These are phyloP conservation scores for Epistrophella euchroma DNA, from an alignment of 2,888 invertebrate species.

Conservation along the genomic window DNA sequence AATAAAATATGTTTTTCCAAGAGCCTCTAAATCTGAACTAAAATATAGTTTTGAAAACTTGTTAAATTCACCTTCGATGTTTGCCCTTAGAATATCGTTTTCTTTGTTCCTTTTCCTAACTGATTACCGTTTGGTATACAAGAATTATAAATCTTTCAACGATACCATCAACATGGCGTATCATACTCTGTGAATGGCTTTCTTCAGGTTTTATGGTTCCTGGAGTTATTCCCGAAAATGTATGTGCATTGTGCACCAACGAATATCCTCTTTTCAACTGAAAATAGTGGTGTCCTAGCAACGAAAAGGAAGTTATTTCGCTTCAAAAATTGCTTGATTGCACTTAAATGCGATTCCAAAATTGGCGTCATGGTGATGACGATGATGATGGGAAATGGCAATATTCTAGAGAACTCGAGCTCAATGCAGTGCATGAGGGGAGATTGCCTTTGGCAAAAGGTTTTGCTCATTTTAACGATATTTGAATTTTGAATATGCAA, in stretches of 20 bases:
- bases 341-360: slow-evolving; percentile 74
- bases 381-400: neutral
- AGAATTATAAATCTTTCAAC: slow-evolving; percentile 59
- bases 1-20: too few relatives aligned
- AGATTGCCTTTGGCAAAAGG: slow-evolving; percentile 42
- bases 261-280: slow-evolving; percentile 33
- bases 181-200: neutral
- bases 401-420: neutral
- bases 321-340: slow-evolving; percentile 72
- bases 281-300: slow-evolving; percentile 1
- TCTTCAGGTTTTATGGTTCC: neutral
- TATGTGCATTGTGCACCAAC: slow-evolving; percentile 15
- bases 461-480: slow-evolving; percentile 20
- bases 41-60: too few relatives aligned
- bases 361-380: slow-evolving; percentile 49
- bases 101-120: slow-evolving; percentile 34
- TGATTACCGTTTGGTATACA: slow-evolving; percentile 40
- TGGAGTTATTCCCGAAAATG: slow-evolving; percentile 6
- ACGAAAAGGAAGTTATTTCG: slow-evolving; percentile 35
- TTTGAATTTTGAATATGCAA: slow-evolving; percentile 29
- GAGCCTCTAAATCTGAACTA: too few relatives aligned
- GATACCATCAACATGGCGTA: slow-evolving; percentile 8
- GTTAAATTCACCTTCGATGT: neutral
- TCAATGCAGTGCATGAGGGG: neutral
- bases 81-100: neutral